phyloP scores from a whole-genome alignment of 1,140 invertebrate genomes.

The Polypedilum pembai region DNA sequence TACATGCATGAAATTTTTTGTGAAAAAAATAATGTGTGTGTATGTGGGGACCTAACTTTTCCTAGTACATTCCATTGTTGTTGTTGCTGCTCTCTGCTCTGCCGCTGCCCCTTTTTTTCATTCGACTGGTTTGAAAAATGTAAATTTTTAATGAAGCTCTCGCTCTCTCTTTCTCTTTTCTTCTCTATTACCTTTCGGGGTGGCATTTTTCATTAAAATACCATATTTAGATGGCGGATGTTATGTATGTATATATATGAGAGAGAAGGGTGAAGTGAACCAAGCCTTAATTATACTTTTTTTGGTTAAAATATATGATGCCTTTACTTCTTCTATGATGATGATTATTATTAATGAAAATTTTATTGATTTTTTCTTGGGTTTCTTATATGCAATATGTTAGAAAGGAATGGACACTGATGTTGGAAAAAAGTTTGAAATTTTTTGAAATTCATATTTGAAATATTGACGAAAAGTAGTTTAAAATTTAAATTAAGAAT shows the following conservation, averaged over 20 bases:
- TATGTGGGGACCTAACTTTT: neutral
- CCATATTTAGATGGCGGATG: slow-evolving; percentile 11
- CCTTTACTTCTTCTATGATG: neutral
- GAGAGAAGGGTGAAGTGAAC: neutral
- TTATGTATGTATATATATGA: neutral
- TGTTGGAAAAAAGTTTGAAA: too few species aligned
- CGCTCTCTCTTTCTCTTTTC: too few species aligned
- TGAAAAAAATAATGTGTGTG: neutral
- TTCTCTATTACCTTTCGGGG: neutral
- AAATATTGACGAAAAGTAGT: too few species aligned
- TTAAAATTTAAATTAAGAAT: too few species aligned
- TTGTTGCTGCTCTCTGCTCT: neutral
- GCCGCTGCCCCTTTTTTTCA: neutral
- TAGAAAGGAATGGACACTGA: too few species aligned
- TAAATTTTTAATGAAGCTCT: slow-evolving; percentile 14
- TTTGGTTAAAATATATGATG: neutral
- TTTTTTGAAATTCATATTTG: too few species aligned
- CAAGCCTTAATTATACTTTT: slow-evolving; percentile 5
- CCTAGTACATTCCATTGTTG: neutral
- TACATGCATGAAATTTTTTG: slow-evolving; percentile 8
- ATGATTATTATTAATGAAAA: slow-evolving; percentile 14
- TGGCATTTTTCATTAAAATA: neutral
- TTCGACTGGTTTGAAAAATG: neutral
- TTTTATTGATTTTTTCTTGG: neutral
- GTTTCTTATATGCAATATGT: too few species aligned